phyloP scores from a whole-genome alignment of 1,140 invertebrate species.

The Pemphigus obesinymphae region DNA sequence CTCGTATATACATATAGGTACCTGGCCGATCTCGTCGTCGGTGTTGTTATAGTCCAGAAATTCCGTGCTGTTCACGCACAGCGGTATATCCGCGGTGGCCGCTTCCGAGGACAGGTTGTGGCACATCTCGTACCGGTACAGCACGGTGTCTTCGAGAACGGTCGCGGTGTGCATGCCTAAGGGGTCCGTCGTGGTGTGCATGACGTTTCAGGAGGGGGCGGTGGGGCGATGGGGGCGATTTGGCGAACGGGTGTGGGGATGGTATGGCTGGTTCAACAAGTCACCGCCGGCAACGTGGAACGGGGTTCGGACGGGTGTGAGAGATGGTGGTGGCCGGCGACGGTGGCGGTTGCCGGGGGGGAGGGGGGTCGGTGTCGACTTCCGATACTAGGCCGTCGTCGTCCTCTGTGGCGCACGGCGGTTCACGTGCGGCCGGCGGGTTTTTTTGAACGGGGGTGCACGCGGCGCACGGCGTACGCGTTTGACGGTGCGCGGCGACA shows the following conservation, averaged over 20 bases:
- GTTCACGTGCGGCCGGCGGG: not conserved
- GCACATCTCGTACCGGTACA: slow-evolving; percentile 9
- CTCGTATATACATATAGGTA: too few relatives aligned
- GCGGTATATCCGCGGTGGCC: not conserved
- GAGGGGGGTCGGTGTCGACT: not conserved
- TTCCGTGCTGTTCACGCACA: slow-evolving; percentile 9
- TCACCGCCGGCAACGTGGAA: not conserved
- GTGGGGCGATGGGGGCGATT: not conserved
- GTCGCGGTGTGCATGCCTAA: not conserved
- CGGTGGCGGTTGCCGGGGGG: too few relatives aligned
- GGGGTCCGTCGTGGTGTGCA: not conserved
- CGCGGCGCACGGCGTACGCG: not conserved
- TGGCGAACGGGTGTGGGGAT: not conserved
- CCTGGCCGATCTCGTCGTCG: slow-evolving; percentile 14
- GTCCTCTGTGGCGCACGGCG: too few relatives aligned
- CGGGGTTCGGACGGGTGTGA: not conserved
- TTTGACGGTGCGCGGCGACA: slow-evolving; percentile 13
- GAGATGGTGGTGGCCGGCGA: too few relatives aligned
- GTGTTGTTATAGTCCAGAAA: not conserved
- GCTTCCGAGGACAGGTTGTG: not conserved
- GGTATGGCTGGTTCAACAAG: not conserved
- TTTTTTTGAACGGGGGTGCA: not conserved
- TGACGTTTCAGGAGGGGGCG: too few relatives aligned
- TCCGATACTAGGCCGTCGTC: too few relatives aligned
- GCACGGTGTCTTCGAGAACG: not conserved